phyloP scores from a whole-genome alignment of 2,888 invertebrate species.

The Mesochorus sp. region DNA sequence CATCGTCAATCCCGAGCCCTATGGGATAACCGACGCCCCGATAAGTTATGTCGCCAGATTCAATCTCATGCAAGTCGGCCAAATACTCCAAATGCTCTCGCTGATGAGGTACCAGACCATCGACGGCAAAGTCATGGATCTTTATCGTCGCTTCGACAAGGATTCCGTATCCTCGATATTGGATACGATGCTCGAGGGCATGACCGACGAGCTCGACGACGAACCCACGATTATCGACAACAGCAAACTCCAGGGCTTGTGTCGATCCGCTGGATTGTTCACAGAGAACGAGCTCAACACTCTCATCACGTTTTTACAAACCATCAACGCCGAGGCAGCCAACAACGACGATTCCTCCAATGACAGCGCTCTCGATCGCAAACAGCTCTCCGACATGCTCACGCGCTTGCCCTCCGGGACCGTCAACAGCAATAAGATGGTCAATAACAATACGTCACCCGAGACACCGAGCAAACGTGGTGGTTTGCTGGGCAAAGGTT shows the following conservation, averaged over 20 bases:
- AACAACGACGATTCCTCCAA: constrained; percentile 61
- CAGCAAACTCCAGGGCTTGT: constrained; percentile 84
- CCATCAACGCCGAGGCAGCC: constrained; percentile 80
- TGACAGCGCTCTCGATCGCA: constrained; percentile 78
- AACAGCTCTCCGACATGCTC: constrained; percentile 82
- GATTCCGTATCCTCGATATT: constrained; percentile 91
- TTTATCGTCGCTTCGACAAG: constrained; percentile 91
- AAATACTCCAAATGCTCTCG: constrained; percentile 95
- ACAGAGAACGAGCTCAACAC: constrained; percentile 87
- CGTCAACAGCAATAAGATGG: constrained; percentile 68
- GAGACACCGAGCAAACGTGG: constrained; percentile 77
- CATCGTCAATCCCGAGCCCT: constrained; percentile 97
- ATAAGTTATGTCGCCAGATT: constrained; percentile 95
- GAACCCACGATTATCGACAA: constrained; percentile 82
- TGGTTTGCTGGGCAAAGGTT: constrained; percentile 81
- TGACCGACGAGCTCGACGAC: constrained; percentile 79
- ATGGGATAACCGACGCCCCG: constrained; percentile 96
- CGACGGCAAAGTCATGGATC: constrained; percentile 88
- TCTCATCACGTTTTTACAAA: constrained; percentile 84
- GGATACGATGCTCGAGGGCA: constrained; percentile 86
- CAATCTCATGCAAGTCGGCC: constrained; percentile 95
- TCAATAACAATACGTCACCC: constrained; percentile 70
- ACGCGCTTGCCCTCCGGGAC: constrained; percentile 80
- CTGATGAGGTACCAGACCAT: constrained; percentile 92
- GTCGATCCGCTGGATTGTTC: constrained; percentile 87